A percentile compares a stretch with the other conserved stretches of the same genome.
phyloP scores from a whole-genome alignment of 2,113 vertebrate species.

The Neolamprologus falcicula region DNA sequence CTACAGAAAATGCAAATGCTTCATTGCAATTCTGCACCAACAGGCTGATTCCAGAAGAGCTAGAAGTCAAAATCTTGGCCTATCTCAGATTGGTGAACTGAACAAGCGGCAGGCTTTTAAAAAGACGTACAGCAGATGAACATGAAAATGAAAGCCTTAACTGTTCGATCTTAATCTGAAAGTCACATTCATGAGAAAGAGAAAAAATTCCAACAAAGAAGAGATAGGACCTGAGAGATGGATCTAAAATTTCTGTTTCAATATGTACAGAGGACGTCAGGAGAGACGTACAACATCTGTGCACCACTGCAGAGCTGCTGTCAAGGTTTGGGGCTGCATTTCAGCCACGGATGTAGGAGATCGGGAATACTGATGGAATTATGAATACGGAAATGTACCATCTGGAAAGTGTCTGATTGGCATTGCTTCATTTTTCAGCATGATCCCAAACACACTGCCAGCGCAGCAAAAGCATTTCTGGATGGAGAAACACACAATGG shows the following conservation, averaged over 20 bases:
- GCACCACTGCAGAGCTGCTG: neutral
- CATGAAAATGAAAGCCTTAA: neutral
- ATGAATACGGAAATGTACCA: neutral
- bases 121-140: neutral
- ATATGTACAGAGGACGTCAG: neutral
- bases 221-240: neutral
- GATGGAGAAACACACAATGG: neutral
- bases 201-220: neutral
- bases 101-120: neutral
- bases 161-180: accelerated
- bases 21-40: neutral
- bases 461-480: neutral
- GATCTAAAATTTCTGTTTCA: neutral
- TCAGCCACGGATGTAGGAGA: neutral
- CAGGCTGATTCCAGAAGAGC: neutral
- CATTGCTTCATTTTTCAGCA: neutral
- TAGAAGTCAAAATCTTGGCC: accelerated
- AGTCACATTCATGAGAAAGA: neutral
- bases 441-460: neutral
- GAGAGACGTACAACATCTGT: neutral
- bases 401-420: neutral
- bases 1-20: neutral
- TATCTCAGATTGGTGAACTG: accelerated
- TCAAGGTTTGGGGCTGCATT: neutral
- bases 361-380: neutral